Base-by-base conservation (phyloP, 2,113 vertebrate species). In the Myotis davidii region DNA sequence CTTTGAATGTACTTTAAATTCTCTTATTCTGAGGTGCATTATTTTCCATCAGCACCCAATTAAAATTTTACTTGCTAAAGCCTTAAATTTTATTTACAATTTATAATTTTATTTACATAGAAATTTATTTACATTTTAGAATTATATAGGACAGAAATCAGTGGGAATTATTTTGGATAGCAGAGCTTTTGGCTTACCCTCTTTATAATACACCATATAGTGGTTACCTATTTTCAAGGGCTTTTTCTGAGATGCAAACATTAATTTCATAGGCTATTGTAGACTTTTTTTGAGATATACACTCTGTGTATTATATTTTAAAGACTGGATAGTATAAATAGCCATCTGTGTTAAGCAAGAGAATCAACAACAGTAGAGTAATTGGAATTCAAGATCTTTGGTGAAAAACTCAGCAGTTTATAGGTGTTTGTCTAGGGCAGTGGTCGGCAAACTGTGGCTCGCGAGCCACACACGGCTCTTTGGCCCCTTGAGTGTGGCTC, bases 271-370 rank as follows among this genome's bases (percentile, higher is more conserved):
- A 42, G 76, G 27, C 34, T 61, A 5, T 91, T 59, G 7, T 17
- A 83, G 12, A 82, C 8, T 20, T 13, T 72, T 88, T 86, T 85
- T 29, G 13, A 92, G 25, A 65, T 48, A 86, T 6, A 77, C 10
- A 56, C 45, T 69, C 37, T 39, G 27, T 64, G 2, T 93, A 86
- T 89, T 72, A 78, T 90, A 77, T 79, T 87, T 93, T 64, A 92
- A 96, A 67, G 48, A 87, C 27, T 83, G 6, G 2, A 23, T 94
- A 69, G 9, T 69, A 12, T 61, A 74, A 76, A 59, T 90, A 52
- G 5, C 9, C 3, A 25, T 65, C 72, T 45, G n/a, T 52, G 9
- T 93, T 50, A 65, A 73, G 32, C n/a, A 39, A 61, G 79, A 65
- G 48, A 87, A 52, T 37, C 37, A 78, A 52, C 8, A 74, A 18